Base-by-base conservation (phyloP, 2,113 vertebrate genomes). In the Campylomormyrus tamandua region DNA sequence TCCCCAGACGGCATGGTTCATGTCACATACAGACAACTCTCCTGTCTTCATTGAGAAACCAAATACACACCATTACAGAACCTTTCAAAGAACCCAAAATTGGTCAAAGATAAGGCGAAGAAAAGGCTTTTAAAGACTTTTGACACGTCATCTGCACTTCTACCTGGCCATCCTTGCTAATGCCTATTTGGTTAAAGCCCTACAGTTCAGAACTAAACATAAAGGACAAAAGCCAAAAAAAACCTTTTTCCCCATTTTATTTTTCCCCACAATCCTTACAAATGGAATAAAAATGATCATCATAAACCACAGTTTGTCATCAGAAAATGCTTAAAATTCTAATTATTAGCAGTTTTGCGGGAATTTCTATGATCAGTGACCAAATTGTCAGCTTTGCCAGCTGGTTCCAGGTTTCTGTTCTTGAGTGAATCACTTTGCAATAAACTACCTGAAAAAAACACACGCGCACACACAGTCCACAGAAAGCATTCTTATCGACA, bases 61-160 rank as follows among this genome's bases (percentile, higher is more conserved):
- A 24, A 56, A 89, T 35, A 8, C 89, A 77, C 88, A 90, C 66
- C 87, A 88, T 90, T 80, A 89, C 74, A 88, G 52, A 31, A 58
- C 15, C 84, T 90, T 90, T 90, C 86, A 91, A 90, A 90, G 84
- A 88, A 83, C 85, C 89, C 13, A 62, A 89, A 86, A 85, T 5
- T 24, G 27, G 46, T 5, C 45, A 50, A 52, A 89, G 89, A 31
- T 42, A 70, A 45, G 31, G 83, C 48, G 83, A 70, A 83, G 31
- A 80, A 80, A 80, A 39, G 70, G 86, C 62, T 19, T 52, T 52
- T 52, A 52, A 19, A 53, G 52, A 53, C 17, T 53, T 53, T 19
- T 53, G 52, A 19, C 17, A 53, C 17, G 50, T 52, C 50, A 52
- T 52, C 17, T 21, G 52, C 0, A 53, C 52, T 19, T 53, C 52